Base-by-base conservation (phyloP, 2,888 invertebrate species). In the Drosophila anomalata region DNA sequence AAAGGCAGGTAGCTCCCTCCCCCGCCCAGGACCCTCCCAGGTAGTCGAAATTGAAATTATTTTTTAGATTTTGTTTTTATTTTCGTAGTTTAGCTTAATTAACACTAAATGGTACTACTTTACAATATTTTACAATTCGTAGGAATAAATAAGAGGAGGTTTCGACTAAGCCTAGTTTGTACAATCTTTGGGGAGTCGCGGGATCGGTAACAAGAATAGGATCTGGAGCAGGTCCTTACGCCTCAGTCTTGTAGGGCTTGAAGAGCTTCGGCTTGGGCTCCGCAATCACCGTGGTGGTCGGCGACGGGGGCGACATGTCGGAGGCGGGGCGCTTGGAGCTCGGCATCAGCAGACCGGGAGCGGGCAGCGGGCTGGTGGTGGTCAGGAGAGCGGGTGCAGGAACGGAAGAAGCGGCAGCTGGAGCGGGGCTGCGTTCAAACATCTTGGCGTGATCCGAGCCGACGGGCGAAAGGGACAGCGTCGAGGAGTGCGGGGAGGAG, bases 231-330 rank as follows among this genome's bases (percentile, higher is more conserved):
- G 44, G 3, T 26, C 36, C 60, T 73, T 89, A 91, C 65, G 89
- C 89, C 79, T 92, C 92, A 65, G 91, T 91, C 84, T 96, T 96
- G 92, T 96, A 96, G 1, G 96, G 96, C 89, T 96, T 95, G 89
- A 96, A 96, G 24, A 96, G 92, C 88, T 95, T 95, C 0, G 95
- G 95, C 80, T 93, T 93, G 42, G 93, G 85, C 68, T 90, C 90
- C 6, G 85, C 63, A 11, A 88, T 66, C 17, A 73, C 60, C 0
- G 87, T 86, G 8, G 87, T 84, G 4, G 77, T 39, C 5, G 80
- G 83, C 17, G 79, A 58, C 17, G 90, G 60, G 20, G 90, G 90
- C 41, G 90, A 89, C 76, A 83, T 78, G 41, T 81, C 78, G 12
- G 81, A 79, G 12, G 88, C 86, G 39, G 79, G 83, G 12, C 78